These are phyloP conservation scores for Gavia stellata DNA, from an alignment of 2,113 vertebrate genomes.

Conservation along the genomic window DNA sequence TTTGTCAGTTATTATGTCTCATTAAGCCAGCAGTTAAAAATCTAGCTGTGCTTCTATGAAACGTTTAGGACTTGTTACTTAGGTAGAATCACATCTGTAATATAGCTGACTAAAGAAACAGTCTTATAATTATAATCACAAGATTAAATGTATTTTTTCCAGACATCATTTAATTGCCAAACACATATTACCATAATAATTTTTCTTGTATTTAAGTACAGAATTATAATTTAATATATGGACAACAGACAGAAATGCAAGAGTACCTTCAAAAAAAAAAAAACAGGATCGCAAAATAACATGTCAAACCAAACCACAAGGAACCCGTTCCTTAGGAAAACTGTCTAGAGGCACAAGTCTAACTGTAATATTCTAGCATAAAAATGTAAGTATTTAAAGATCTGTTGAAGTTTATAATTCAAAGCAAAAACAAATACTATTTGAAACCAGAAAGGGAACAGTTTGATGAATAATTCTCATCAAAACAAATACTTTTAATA, in stretches of 20 bases:
- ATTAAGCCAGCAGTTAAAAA: neutral
- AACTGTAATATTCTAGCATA: neutral
- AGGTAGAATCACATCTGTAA: neutral
- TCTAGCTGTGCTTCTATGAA: neutral
- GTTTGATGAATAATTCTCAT: neutral
- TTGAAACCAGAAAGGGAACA: neutral
- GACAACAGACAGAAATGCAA: neutral
- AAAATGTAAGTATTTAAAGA: neutral
- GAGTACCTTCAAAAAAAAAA: neutral
- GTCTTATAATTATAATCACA: neutral
- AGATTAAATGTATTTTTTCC: neutral
- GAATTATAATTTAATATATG: neutral
- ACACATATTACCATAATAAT: neutral
- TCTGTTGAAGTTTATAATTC: neutral
- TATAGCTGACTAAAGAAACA: neutral
- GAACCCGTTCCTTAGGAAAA: neutral
- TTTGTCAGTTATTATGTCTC: slow-evolving; percentile 1
- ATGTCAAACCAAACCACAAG: neutral
- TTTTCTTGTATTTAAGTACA: neutral
- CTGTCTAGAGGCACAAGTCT: neutral
- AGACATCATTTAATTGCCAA: neutral
- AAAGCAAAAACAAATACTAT: neutral
- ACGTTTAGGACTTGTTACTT: neutral
- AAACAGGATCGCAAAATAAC: neutral
- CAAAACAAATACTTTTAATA: neutral